Conservation (phyloP, 2,888 invertebrate genomes). For the Cinara cedri region DNA sequence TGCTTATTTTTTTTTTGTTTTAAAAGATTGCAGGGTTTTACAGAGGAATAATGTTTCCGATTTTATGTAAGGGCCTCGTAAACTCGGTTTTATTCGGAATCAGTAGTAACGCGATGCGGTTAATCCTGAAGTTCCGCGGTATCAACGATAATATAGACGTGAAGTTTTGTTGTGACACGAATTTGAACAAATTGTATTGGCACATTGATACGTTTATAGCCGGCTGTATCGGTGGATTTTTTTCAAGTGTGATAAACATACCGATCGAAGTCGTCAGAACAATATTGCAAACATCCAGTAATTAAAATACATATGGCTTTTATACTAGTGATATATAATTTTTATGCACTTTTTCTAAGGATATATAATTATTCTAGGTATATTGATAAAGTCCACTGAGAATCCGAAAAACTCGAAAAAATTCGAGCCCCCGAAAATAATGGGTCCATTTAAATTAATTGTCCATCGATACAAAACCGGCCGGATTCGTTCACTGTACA, state of each 20-base stretch:
- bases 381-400: background rate
- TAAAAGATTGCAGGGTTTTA: slow-evolving; percentile 68
- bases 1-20: background rate
- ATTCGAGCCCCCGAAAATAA: background rate
- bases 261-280: slow-evolving; percentile 75
- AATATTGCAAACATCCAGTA: slow-evolving; percentile 67
- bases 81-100: slow-evolving; percentile 75
- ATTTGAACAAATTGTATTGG: slow-evolving; percentile 58
- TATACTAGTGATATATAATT: too few species aligned
- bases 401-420: background rate
- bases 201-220: slow-evolving; percentile 65
- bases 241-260: slow-evolving; percentile 68
- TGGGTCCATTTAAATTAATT: slow-evolving; percentile 3
- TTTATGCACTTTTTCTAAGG: too few species aligned
- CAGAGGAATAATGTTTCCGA: slow-evolving; percentile 73
- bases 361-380: background rate
- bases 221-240: slow-evolving; percentile 70
- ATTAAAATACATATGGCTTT: too few species aligned
- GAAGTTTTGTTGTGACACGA: slow-evolving; percentile 58
- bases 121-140: slow-evolving; percentile 60
- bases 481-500: slow-evolving; percentile 22
- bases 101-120: slow-evolving; percentile 66
- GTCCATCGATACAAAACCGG: background rate
- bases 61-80: slow-evolving; percentile 70
- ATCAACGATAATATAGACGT: background rate